Percentiles rank a stretch among this genome's conserved stretches.
Evolutionary conservation across 2,113 vertebrate genomes (phyloP).

Genomic region (Dromas ardeola): DNA sequence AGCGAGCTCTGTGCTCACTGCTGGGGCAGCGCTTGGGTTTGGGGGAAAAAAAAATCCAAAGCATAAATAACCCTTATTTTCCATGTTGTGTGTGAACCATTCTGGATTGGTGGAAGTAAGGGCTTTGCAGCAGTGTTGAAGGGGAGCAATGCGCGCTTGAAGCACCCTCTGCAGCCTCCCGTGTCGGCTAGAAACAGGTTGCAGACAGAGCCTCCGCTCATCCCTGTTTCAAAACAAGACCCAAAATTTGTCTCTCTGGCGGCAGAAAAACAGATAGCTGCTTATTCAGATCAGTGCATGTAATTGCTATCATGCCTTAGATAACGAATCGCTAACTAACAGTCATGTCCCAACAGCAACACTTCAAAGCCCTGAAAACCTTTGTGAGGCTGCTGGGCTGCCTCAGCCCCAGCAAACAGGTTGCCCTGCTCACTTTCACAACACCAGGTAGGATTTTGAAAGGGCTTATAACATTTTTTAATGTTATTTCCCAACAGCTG

Average conservation of each 20-base stretch:
- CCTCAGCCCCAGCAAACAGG: not conserved
- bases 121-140: not conserved
- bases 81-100: too few species aligned
- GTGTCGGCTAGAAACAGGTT: not conserved
- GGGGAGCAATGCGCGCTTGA: rapidly evolving
- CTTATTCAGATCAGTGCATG: not conserved
- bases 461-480: not conserved
- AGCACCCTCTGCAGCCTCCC: not conserved
- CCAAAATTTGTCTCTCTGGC: not conserved
- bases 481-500: not conserved
- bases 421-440: not conserved
- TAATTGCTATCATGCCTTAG: not conserved
- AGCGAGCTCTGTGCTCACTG: not conserved
- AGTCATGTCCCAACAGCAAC: rapidly evolving
- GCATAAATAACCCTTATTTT: not conserved
- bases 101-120: not conserved
- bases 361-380: not conserved
- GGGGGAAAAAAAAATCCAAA: too few species aligned
- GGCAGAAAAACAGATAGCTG: not conserved
- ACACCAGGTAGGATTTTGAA: not conserved
- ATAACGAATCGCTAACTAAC: rapidly evolving
- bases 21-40: not conserved
- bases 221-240: not conserved
- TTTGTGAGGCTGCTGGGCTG: not conserved
- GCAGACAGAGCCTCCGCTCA: not conserved